Evolutionary conservation across 2,888 invertebrate species (phyloP), one percentile per base, ranked within the genome.

Genomic region (Thysanoteuthis rhombus): DNA sequence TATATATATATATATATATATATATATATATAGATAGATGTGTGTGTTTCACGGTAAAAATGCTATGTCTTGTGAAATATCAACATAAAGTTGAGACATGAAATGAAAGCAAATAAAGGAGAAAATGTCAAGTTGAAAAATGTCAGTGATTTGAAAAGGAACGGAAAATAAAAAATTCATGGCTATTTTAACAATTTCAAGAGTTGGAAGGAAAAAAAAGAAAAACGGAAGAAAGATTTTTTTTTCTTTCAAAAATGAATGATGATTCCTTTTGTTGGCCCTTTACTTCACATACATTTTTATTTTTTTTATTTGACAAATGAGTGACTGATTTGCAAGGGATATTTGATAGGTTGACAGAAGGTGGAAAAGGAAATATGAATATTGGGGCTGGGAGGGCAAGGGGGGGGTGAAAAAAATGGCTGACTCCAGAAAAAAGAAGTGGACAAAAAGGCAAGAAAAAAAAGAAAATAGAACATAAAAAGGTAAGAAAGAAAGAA

Each of bases 311-410:
- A 52, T n/a, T 75, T n/a, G n/a, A 36, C 36, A 19, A 75, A 75
- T 75, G 75, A 75, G 75, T 75, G 75, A 75, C 75, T 75, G n/a
- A 75, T 75, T 75, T n/a, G n/a, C 75, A 75, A 75, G 75, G n/a
- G n/a, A 75, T n/a, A 75, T 75, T 75, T 75, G 75, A 75, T 75
- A 75, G 75, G n/a, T n/a, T 75, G 75, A 75, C 75, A 75, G 75
- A 12, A 36, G n/a, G n/a, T 75, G 12, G 32, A 58, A 58, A 58
- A 58, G 4, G 6, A 25, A 6, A 28, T 6, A 58, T 22, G 25
- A 58, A 58, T 58, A 28, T 28, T 8, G 5, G 12, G 5, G 12
- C 42, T 5, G 25, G 32, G 58, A 6, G 6, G 28, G 5, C 5
- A 8, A 10, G 32, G 32, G 25, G 8, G 25, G 32, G 25, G 25